Evolutionary conservation across 2,113 vertebrate species (phyloP), one percentile per base, ranked within the genome.

Genomic region (Amia ocellicauda): DNA sequence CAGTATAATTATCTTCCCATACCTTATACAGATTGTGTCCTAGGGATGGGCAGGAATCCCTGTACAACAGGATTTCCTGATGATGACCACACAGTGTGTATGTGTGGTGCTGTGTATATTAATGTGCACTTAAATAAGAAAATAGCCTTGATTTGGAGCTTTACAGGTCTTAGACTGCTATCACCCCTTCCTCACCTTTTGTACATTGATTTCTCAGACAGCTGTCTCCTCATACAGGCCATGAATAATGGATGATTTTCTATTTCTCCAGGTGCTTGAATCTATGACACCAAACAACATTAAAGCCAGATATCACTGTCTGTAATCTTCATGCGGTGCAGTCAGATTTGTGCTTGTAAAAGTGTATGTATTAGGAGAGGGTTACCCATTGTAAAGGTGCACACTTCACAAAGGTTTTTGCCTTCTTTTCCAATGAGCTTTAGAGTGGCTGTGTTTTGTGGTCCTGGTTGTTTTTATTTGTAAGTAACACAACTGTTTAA

Each of bases 211-310:
- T 49, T 8, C 45, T 40, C 31, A 64, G 64, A 58, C 54, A 58
- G 11, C 57, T 8, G 72, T 66, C 69, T 71, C 51, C 64, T 63
- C 24, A 66, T 71, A 24, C 66, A 64, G 66, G 60, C 66, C 68
- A 60, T 57, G 64, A 19, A 29, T 22, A 26, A 67, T 66, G 63
- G 66, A 69, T 67, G 69, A 75, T 60, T 69, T 60, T 71, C 63
- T 47, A 67, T 64, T 68, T 69, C 69, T 51, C 66, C 29, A 40
- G 60, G 61, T n/a, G 53, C 63, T 72, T 56, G 60, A 69, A 57
- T 70, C 69, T 72, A 51, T 68, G 72, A 77, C 69, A 64, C 72
- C 75, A 61, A 72, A 74, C 69, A 74, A 72, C 72, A 70, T 72
- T 77, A 74, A 74, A 74, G 60, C 60, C 28, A 40, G 67, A 70